Percentiles rank a stretch among this genome's conserved stretches.
phyloP scores from a whole-genome alignment of 2,888 invertebrate species.

The Meiosimyza decipiens region DNA sequence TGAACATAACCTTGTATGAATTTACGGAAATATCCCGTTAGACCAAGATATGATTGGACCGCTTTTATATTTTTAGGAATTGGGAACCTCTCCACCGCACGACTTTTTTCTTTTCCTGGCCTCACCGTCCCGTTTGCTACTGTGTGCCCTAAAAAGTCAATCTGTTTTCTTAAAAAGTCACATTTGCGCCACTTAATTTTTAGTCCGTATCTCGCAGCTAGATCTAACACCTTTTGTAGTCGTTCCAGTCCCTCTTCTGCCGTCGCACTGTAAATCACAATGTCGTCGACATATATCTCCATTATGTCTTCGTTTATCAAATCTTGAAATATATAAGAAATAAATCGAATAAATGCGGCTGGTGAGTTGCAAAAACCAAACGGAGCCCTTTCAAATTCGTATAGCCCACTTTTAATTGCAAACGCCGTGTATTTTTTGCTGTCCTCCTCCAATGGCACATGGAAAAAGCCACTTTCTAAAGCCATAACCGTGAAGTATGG shows the following conservation, averaged over 20 bases:
- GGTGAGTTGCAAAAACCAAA: slow-evolving; percentile 40
- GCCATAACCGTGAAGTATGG: slow-evolving; percentile 40
- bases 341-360: slow-evolving; percentile 36
- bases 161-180: slow-evolving; percentile 32
- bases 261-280: slow-evolving; percentile 38
- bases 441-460: slow-evolving; percentile 38
- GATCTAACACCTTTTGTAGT: slow-evolving; percentile 27
- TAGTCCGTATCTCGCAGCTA: slow-evolving; percentile 21
- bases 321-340: slow-evolving; percentile 39
- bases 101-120: slow-evolving; percentile 29
- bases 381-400: slow-evolving; percentile 39
- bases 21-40: slow-evolving; percentile 37
- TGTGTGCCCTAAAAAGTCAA: slow-evolving; percentile 38
- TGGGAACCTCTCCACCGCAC: slow-evolving; percentile 31
- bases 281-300: slow-evolving; percentile 43
- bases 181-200: slow-evolving; percentile 36
- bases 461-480: slow-evolving; percentile 39
- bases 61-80: slow-evolving; percentile 28
- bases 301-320: slow-evolving; percentile 35
- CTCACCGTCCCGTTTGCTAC: slow-evolving; percentile 29
- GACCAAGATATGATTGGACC: slow-evolving; percentile 37
- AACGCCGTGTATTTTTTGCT: slow-evolving; percentile 35
- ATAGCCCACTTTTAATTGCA: slow-evolving; percentile 38
- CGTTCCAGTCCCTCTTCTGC: slow-evolving; percentile 33
- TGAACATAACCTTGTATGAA: slow-evolving; percentile 23